Evolutionary conservation across 2,797 vertebrate species (phyloP), one percentile per base, ranked within the genome.

Genomic region (Squalus acanthias): DNA sequence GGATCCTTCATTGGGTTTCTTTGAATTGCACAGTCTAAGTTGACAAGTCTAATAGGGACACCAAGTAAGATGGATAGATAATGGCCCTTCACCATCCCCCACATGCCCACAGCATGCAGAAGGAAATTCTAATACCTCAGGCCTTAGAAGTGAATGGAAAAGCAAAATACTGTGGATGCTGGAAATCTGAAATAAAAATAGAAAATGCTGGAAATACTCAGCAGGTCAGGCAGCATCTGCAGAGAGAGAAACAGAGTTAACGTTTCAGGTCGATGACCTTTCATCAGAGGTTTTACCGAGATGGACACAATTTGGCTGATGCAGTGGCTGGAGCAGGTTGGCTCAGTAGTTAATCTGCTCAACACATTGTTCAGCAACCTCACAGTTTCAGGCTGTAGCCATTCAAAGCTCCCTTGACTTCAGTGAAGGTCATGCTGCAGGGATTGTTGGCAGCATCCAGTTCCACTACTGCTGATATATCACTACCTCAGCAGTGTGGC

Each of bases 391-490:
- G 46, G 39, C 15, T 88, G 46, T 33, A 53, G n/a, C 85, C 22
- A 87, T 87, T 87, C 85, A 87, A 53, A 87, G 85, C 85, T 87
- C 85, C 12, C 13, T 88, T 53, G 85, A 88, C 39, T 88, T 53
- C 85, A 46, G n/a, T 53, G 85, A 88, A 88, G n/a, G 85, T 88
- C 85, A 53, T 46, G 85, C 50, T 88, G 85, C 85, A 88, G n/a
- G 85, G 46, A 53, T 88, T 50, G 22, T 94, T 91, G 29, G 57
- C 53, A 94, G 92, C 46, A 70, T 93, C 91, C 91, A 93, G 33
- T 67, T 65, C 29, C n/a, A 67, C 33, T 88, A 39, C 5, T 63
- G 57, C 57, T 91, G 57, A 91, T 91, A 8, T 87, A 26, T 91
- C 88, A 60, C 12, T 94, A 94, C 8, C 20, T 70, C 92, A 94